Evolutionary conservation across 2,113 vertebrate genomes (phyloP).

Genomic region (Lasiurus cinereus): DNA sequence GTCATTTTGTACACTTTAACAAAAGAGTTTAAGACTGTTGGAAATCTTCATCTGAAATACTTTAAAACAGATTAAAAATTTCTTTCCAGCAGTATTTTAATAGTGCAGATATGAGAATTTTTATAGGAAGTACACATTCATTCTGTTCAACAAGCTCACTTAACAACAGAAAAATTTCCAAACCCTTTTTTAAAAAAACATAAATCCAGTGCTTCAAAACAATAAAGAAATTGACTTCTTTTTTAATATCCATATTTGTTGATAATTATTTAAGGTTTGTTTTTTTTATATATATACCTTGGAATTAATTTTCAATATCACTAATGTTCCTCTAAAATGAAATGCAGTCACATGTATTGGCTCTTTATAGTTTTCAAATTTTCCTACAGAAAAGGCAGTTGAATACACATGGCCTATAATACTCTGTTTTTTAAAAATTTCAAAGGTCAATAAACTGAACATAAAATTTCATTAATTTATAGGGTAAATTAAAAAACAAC

Average conservation of each 20-base stretch:
- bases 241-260: background rate
- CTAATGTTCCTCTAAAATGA: conserved; percentile 11
- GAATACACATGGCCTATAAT: background rate
- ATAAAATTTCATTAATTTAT: conserved; percentile 35
- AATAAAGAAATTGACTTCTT: background rate
- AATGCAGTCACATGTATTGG: background rate
- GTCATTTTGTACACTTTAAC: conserved; percentile 22
- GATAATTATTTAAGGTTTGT: background rate
- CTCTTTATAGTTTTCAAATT: background rate
- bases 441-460: background rate
- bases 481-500: background rate
- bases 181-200: background rate
- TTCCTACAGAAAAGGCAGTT: background rate
- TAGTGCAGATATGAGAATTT: background rate
- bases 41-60: conserved; percentile 32
- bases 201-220: background rate
- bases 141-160: conserved; percentile 38
- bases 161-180: conserved; percentile 39
- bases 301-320: conserved; percentile 23
- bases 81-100: conserved; percentile 27
- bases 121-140: background rate
- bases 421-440: conserved; percentile 9
- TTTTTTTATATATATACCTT: background rate
- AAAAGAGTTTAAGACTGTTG: background rate
- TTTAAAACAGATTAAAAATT: conserved; percentile 28